phyloP scores from a whole-genome alignment of 2,113 vertebrate genomes.

The Pica pica region DNA sequence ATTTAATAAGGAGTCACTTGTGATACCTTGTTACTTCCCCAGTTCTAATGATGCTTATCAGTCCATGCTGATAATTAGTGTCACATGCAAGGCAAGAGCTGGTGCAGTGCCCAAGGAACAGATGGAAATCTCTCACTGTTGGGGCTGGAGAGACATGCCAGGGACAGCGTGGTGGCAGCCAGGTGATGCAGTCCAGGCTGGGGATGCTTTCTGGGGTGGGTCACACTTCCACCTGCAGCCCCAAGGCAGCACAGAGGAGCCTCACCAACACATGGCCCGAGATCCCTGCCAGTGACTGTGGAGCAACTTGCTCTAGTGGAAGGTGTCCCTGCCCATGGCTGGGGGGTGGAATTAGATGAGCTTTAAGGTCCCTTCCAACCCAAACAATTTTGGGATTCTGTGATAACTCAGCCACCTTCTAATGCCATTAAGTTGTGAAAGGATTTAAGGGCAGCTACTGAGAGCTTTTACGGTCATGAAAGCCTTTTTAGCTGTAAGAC shows the following conservation, averaged over 20 bases:
- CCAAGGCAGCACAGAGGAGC: neutral
- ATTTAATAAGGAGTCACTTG: neutral
- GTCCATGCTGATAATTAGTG: neutral
- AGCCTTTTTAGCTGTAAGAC: neutral
- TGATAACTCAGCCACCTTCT: neutral
- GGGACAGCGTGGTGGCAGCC: neutral
- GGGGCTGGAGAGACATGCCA: neutral
- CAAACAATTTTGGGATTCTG: neutral
- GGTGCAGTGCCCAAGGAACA: neutral
- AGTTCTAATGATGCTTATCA: neutral
- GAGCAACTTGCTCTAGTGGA: neutral
- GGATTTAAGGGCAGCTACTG: neutral
- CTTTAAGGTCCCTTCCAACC: neutral
- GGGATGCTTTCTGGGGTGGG: neutral
- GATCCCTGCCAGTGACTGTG: neutral
- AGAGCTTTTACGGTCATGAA: neutral
- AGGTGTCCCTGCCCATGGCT: neutral
- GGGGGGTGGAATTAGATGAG: neutral
- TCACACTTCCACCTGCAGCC: too few relatives aligned
- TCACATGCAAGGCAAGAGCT: fast-evolving
- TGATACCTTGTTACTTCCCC: neutral
- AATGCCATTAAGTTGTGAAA: neutral
- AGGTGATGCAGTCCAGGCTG: fast-evolving
- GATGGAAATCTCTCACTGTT: neutral
- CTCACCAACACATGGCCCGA: fast-evolving